Percentiles rank a stretch among this genome's conserved stretches.
Evolutionary conservation across 2,113 vertebrate species (phyloP).

Genomic region (Gymnocephalus cernua): DNA sequence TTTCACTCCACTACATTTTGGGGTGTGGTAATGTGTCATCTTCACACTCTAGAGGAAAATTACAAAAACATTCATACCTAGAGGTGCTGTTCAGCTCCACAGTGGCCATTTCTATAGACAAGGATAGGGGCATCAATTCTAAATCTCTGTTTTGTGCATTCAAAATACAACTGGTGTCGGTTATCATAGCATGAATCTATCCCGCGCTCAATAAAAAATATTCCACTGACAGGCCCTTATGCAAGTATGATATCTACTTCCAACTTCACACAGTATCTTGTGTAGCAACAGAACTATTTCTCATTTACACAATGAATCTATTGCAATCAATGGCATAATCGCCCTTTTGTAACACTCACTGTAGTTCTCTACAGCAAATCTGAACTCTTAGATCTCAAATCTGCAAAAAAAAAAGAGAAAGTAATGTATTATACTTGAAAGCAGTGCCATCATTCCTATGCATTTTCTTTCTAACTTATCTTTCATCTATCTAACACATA

Average conservation of each 20-base stretch:
- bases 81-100: neutral
- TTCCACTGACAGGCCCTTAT: neutral
- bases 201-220: neutral
- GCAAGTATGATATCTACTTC: neutral
- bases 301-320: neutral
- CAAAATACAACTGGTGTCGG: neutral
- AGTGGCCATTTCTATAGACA: neutral
- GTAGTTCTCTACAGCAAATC: neutral
- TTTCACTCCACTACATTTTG: neutral
- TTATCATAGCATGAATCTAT: neutral
- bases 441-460: neutral
- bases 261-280: neutral
- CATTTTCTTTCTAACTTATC: too few relatives aligned
- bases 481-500: too few relatives aligned
- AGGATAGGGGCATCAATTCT: neutral
- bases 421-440: neutral
- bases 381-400: neutral
- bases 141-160: neutral
- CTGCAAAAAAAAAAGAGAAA: too few relatives aligned
- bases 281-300: neutral
- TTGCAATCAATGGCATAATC: neutral
- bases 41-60: neutral
- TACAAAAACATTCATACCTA: neutral
- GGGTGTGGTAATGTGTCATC: neutral
- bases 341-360: neutral